Percentiles rank a stretch among this genome's conserved stretches.
These are phyloP conservation scores for Odocoileus virginianus DNA, from an alignment of 2,113 vertebrate species.

Conservation along the genomic window DNA sequence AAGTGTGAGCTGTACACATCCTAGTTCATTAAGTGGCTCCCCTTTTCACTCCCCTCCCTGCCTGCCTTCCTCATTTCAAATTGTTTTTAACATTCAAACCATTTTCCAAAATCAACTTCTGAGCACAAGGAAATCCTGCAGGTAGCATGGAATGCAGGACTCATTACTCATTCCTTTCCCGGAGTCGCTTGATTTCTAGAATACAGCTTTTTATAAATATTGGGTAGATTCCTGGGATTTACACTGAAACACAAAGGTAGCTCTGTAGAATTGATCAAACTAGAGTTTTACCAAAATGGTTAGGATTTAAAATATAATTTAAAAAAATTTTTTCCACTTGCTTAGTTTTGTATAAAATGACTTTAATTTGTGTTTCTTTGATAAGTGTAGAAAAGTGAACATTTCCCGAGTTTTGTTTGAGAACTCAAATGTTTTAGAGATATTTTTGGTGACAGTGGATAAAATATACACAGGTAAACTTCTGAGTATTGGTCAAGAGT, in stretches of 20 bases:
- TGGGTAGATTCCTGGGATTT: neutral
- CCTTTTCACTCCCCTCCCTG: neutral
- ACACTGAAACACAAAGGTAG: neutral
- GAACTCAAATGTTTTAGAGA: neutral
- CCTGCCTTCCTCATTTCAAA: neutral
- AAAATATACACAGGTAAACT: neutral
- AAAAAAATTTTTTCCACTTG: neutral
- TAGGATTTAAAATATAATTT: neutral
- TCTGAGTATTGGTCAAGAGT: neutral
- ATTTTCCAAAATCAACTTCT: neutral
- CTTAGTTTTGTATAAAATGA: neutral
- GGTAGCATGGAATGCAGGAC: neutral
- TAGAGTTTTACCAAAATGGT: neutral
- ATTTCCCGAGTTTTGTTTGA: neutral
- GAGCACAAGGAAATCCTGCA: neutral
- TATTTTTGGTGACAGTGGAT: neutral
- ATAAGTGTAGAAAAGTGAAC: neutral
- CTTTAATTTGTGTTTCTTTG: constrained; percentile 16
- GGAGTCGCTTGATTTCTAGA: neutral
- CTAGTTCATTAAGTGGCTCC: neutral
- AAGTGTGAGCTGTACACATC: neutral
- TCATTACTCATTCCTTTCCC: neutral
- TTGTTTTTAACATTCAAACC: neutral
- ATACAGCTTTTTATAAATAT: neutral
- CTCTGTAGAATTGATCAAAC: neutral